Evolutionary conservation across 2,113 vertebrate genomes (phyloP), one percentile per base, ranked within the genome.

Genomic region (Candoia aspera): DNA sequence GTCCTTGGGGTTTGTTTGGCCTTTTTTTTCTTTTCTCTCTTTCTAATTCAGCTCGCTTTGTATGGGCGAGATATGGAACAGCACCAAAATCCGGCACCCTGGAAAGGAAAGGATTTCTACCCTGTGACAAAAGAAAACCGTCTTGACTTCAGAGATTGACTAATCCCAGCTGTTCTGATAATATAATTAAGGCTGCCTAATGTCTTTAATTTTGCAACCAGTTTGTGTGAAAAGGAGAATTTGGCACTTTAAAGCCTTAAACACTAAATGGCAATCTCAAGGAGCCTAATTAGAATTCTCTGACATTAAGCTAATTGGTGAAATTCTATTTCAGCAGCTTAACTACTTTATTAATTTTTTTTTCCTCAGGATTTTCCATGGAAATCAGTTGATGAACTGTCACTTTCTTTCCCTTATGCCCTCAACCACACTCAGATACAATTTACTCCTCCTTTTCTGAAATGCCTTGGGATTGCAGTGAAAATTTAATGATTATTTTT

Each of bases 301-400:
- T 99, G 99, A 99, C 99, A 99, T 99, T 99, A 98, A 99, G 98
- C 98, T 99, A 99, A 99, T 99, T 99, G 98, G 98, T 97, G 98
- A 98, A 98, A 98, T 98, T 98, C 98, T 97, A 98, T 98, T 98
- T 98, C 96, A 97, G 97, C 97, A 98, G 99, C 99, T 99, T 99
- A 99, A 99, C 98, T 99, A 99, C 98, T 99, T 99, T 98, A 99
- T 99, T 99, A 99, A 98, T 98, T 99, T 98, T 96, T 26, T 79
- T 98, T 98, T 98, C 98, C 97, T 97, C 96, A 97, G 98, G 98
- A 98, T 99, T 97, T 98, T 97, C 96, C 97, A 96, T 97, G 98
- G 98, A 98, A 99, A 99, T 98, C 97, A 95, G 90, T 92, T 97
- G 97, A 95, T 97, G 97, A 97, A 96, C 97, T 97, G 97, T 97